phyloP scores from a whole-genome alignment of 2,113 vertebrate genomes.

The Eptesicus fuscus region DNA sequence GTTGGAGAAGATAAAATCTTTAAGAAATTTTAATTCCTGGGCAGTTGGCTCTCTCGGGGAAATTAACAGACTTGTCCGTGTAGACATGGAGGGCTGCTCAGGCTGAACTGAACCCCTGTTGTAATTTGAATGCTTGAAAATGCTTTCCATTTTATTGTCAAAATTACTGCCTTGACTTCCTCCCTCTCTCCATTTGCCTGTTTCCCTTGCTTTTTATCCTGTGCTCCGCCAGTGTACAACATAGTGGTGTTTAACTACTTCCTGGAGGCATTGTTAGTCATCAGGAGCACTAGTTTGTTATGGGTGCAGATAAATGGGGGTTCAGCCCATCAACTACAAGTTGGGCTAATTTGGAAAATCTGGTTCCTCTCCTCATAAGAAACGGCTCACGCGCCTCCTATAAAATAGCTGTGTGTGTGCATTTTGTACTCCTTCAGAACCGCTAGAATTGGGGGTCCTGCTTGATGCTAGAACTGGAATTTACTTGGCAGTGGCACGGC shows the following conservation, averaged over 20 bases:
- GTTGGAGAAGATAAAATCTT: not conserved
- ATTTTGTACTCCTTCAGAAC: not conserved
- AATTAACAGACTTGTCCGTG: not conserved
- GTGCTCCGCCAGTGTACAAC: not conserved
- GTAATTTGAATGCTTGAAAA: constrained; percentile 27
- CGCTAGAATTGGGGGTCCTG: not conserved
- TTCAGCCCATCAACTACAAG: not conserved
- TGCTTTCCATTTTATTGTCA: constrained; percentile 27
- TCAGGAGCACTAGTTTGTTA: not conserved
- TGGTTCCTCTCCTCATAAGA: constrained; percentile 12
- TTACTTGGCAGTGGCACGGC: not conserved
- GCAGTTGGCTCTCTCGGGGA: not conserved
- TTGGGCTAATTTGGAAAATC: constrained; percentile 61
- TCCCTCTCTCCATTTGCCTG: constrained; percentile 19
- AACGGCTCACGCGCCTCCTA: not conserved
- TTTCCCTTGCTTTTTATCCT: constrained; percentile 44
- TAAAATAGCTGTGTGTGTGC: not conserved
- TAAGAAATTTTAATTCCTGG: not conserved
- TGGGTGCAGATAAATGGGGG: not conserved
- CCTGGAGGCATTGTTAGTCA: constrained; percentile 19
- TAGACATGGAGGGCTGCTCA: not conserved
- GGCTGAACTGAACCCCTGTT: not conserved
- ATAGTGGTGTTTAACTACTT: constrained; percentile 31
- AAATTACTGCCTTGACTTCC: constrained; percentile 20
- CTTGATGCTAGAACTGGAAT: not conserved